phyloP scores from a whole-genome alignment of 2,113 vertebrate species.

The Otolemur garnettii region DNA sequence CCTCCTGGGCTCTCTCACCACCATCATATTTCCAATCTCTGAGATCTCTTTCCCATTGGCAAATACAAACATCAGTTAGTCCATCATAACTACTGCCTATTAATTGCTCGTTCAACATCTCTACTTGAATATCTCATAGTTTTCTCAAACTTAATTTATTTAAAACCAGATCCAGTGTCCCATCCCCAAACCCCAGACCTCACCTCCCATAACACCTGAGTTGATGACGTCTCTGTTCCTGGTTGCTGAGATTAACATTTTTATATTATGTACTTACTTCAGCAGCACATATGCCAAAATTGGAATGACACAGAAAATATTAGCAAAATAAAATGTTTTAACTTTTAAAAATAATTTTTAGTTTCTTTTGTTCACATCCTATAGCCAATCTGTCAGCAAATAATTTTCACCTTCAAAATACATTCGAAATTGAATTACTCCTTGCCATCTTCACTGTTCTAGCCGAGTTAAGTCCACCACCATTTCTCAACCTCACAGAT shows the following conservation, averaged over 20 bases:
- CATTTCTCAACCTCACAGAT: neutral
- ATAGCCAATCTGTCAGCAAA: neutral
- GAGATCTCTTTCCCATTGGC: neutral
- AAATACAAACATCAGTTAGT: neutral
- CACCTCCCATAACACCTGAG: neutral
- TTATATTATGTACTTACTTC: neutral
- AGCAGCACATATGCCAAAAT: no score
- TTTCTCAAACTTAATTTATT: neutral
- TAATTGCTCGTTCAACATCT: neutral
- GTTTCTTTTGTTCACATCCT: neutral
- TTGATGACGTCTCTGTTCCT: neutral
- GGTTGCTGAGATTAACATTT: neutral
- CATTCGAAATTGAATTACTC: neutral
- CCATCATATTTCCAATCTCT: neutral
- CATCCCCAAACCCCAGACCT: neutral
- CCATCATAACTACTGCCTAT: neutral
- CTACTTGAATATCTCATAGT: neutral
- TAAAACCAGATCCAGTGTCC: neutral
- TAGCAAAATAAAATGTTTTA: no score
- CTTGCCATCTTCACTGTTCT: neutral
- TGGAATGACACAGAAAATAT: no score
- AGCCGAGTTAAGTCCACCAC: neutral
- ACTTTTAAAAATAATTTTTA: neutral
- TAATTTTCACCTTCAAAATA: neutral
- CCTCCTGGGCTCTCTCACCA: rapidly evolving